These are phyloP conservation scores for Arenaria interpres DNA, from an alignment of 2,113 vertebrate genomes.

Conservation along the genomic window DNA sequence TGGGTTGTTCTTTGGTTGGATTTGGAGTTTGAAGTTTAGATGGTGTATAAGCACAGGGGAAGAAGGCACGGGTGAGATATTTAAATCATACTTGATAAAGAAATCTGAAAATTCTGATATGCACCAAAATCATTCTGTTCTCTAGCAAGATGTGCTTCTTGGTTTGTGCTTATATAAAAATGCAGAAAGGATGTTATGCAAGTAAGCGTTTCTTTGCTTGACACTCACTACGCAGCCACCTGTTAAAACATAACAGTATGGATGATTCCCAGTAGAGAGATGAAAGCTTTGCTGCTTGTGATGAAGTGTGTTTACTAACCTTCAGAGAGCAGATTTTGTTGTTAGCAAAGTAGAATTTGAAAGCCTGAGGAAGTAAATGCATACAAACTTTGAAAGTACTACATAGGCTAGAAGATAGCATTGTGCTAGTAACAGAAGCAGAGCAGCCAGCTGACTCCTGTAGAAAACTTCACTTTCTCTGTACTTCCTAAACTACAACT, in stretches of 20 bases:
- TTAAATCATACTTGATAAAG: neutral
- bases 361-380: neutral
- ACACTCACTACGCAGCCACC: conserved; percentile 32
- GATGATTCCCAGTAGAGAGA: neutral
- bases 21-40: neutral
- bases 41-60: neutral
- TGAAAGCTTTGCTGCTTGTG: neutral
- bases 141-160: neutral
- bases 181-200: conserved; percentile 35
- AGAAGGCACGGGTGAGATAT: neutral
- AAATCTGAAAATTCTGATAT: neutral
- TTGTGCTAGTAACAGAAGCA: neutral
- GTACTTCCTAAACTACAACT: neutral
- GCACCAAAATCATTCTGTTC: neutral
- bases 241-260: neutral
- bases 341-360: neutral
- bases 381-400: neutral
- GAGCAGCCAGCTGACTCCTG: neutral
- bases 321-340: neutral
- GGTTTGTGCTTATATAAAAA: conserved; percentile 44
- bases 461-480: neutral
- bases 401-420: neutral
- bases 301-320: neutral
- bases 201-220: conserved; percentile 4
- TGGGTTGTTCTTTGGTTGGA: neutral